Evolutionary conservation across 92 coral and sea anemone genomes (phyloP).

Genomic region (Porites evermanni): DNA sequence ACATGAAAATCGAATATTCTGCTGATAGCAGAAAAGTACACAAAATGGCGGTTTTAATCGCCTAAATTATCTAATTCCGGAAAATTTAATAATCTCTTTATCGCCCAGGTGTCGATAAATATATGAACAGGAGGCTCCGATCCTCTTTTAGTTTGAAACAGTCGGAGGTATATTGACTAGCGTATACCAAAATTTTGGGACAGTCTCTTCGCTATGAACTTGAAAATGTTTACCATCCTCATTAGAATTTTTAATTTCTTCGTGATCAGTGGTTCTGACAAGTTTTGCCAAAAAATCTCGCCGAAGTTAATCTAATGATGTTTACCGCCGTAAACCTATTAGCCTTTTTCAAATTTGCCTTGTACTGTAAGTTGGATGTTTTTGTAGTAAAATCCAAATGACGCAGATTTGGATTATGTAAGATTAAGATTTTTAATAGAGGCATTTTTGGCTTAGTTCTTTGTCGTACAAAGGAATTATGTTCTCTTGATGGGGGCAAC

Average conservation of each 20-base stretch:
- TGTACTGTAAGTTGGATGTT: neutral
- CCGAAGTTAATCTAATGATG: constrained; percentile 6
- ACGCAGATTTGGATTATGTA: neutral
- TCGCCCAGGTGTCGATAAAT: constrained; percentile 19
- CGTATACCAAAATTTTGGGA: too few species aligned
- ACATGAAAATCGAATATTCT: neutral
- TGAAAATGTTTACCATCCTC: neutral
- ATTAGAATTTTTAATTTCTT: neutral
- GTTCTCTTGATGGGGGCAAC: too few species aligned
- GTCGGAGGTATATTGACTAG: neutral
- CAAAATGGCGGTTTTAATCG: constrained; percentile 13
- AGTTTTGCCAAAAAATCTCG: neutral
- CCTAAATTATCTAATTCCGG: constrained; percentile 33
- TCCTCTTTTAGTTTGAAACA: constrained; percentile 4
- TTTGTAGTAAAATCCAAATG: neutral
- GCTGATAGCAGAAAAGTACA: constrained; percentile 22
- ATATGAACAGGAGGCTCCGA: neutral
- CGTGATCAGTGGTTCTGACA: neutral
- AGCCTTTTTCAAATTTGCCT: neutral
- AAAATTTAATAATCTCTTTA: constrained; percentile 19
- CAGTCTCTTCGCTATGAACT: neutral
- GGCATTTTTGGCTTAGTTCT: neutral
- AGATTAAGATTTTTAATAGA: neutral
- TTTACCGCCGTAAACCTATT: neutral
- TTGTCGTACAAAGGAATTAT: constrained; percentile 6